A percentile compares a stretch with the other conserved stretches of the same genome.
These are phyloP conservation scores for Sanderia malayensis DNA, from an alignment of 30 jellyfish, hydroid and myxozoan species.

Conservation along the genomic window DNA sequence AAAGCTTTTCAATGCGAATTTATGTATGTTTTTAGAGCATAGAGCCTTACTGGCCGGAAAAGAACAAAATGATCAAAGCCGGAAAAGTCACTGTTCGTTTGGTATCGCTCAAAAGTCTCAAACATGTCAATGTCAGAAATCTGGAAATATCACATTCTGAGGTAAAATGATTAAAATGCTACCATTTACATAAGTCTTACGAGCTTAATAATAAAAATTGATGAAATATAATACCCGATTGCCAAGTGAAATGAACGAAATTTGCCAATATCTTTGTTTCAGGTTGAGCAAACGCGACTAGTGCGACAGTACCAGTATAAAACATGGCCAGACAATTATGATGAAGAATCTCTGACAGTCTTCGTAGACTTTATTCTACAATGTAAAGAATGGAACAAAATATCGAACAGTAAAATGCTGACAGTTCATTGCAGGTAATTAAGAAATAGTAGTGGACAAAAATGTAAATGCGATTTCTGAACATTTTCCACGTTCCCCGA, in stretches of 20 bases:
- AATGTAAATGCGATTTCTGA: too few relatives aligned
- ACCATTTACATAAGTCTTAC: too few relatives aligned
- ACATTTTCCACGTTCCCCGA: too few relatives aligned
- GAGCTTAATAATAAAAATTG: too few relatives aligned
- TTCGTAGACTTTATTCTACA: conserved; percentile 45
- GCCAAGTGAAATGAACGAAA: too few relatives aligned
- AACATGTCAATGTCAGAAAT: conserved; percentile 22
- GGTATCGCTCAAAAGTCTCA: conserved; percentile 15
- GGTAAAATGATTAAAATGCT: conserved; percentile 24
- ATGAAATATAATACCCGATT: too few relatives aligned
- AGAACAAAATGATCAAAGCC: conserved; percentile 28
- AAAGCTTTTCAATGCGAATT: too few relatives aligned
- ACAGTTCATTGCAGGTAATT: conserved; percentile 45
- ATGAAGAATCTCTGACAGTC: conserved; percentile 18
- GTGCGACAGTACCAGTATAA: conserved; percentile 63
- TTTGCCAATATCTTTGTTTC: too few relatives aligned
- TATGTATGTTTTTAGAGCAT: conserved; percentile 24
- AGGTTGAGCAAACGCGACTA: conserved; percentile 37
- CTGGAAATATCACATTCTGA: conserved; percentile 29
- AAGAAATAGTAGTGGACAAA: too few relatives aligned
- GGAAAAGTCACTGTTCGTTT: conserved; percentile 28
- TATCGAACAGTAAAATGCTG: conserved; percentile 15
- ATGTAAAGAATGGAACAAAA: conserved; percentile 22
- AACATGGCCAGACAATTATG: conserved; percentile 49
- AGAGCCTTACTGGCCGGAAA: conserved; percentile 52